These are phyloP conservation scores for Epinephelus malabaricus DNA, from an alignment of 2,797 vertebrate species.

Conservation along the genomic window DNA sequence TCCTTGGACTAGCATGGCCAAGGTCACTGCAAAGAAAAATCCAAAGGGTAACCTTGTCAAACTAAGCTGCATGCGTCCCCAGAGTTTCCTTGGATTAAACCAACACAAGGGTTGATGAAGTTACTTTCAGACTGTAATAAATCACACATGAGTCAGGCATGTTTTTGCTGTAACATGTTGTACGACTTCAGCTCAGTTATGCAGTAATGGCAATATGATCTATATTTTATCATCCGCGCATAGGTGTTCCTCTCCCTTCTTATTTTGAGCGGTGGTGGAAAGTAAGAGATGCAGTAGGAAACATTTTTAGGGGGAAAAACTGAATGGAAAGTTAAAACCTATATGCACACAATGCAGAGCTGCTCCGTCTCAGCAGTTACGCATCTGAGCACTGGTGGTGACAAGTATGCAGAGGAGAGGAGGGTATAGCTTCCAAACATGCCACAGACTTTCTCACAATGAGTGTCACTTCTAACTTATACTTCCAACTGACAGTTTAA, in stretches of 20 bases:
- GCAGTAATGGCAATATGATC: background rate
- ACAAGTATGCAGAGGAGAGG: conserved; percentile 18
- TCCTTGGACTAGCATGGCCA: conserved; percentile 66
- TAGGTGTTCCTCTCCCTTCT: background rate
- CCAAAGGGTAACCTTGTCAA: conserved; percentile 63
- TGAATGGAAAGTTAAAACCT: background rate
- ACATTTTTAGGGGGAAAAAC: background rate
- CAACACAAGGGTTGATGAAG: conserved; percentile 6
- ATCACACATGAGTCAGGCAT: conserved; percentile 13
- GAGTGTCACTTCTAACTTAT: conserved; percentile 4
- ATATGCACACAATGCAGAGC: background rate
- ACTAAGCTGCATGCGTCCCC: conserved; percentile 53
- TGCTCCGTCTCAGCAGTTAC: background rate
- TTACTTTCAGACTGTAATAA: conserved; percentile 30
- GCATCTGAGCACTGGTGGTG: conserved; percentile 8
- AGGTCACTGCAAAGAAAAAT: conserved; percentile 70
- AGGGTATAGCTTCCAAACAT: conserved; percentile 8
- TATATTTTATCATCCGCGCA: background rate
- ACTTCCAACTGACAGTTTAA: conserved; percentile 30
- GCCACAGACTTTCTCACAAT: conserved; percentile 10
- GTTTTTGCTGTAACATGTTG: background rate
- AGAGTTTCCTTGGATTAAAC: conserved; percentile 41
- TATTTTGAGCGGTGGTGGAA: background rate
- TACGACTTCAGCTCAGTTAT: background rate
- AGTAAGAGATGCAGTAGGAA: background rate